phyloP scores from a whole-genome alignment of 2,797 vertebrate species.

The Poecilia picta region DNA sequence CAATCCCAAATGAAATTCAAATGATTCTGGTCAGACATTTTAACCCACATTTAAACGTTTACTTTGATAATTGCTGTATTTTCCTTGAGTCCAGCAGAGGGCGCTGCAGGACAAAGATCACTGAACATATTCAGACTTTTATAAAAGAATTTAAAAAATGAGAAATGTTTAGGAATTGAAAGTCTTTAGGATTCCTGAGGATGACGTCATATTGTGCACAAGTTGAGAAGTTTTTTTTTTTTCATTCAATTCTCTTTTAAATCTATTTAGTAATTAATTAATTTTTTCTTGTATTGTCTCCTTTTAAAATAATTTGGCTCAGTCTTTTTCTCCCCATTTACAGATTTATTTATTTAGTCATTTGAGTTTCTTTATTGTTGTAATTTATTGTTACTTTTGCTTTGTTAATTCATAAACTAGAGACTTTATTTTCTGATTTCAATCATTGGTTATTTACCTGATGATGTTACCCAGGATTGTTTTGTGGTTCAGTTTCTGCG shows the following conservation, averaged over 20 bases:
- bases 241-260: neutral
- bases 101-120: neutral
- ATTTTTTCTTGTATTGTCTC: neutral
- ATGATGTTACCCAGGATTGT: neutral
- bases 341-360: neutral
- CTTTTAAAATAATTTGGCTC: neutral
- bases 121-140: too few species aligned
- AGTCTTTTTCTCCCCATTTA: neutral
- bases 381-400: neutral
- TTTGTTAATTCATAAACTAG: neutral
- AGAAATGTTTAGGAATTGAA: too few species aligned
- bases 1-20: neutral
- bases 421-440: neutral
- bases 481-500: neutral
- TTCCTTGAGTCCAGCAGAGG: neutral
- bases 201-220: neutral
- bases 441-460: neutral
- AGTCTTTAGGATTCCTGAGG: too few species aligned
- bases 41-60: neutral
- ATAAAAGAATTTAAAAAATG: too few species aligned
- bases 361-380: neutral
- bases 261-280: too few species aligned
- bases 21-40: neutral
- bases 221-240: neutral
- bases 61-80: neutral